Percentiles rank a stretch among this genome's conserved stretches.
Evolutionary conservation across 2,888 invertebrate genomes (phyloP).

Genomic region (Pheosia gnoma): DNA sequence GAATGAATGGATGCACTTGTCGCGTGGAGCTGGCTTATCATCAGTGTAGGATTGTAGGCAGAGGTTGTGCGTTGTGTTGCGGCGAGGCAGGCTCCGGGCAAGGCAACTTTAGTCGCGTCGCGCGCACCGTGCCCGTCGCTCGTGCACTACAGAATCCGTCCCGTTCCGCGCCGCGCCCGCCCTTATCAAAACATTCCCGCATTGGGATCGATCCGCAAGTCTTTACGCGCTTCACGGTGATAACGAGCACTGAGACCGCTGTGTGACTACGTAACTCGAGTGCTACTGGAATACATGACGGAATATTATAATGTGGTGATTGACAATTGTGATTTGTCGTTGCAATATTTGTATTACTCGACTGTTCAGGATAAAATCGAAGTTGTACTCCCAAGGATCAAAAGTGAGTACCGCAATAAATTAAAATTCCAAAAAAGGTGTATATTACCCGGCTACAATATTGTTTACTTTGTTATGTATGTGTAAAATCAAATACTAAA

Average conservation of each 20-base stretch:
- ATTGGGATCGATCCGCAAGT: constrained; percentile 77
- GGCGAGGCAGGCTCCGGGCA: constrained; percentile 22
- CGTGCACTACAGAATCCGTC: constrained; percentile 25
- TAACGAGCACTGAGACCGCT: constrained; percentile 56
- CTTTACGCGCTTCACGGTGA: constrained; percentile 59
- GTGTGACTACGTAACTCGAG: constrained; percentile 68
- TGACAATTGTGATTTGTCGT: constrained; percentile 50
- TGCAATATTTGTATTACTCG: constrained; percentile 27
- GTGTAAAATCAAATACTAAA: too few species aligned
- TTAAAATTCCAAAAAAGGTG: too few species aligned
- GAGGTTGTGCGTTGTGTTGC: constrained; percentile 10
- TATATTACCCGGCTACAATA: too few species aligned
- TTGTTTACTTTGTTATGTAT: too few species aligned
- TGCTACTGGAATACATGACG: constrained; percentile 47
- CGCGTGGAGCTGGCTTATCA: constrained; percentile 50
- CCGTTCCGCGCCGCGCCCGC: constrained; percentile 33
- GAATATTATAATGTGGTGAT: constrained; percentile 54
- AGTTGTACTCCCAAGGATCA: constrained; percentile 33
- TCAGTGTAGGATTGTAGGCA: constrained; percentile 32
- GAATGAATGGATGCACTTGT: constrained; percentile 73
- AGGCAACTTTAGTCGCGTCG: constrained; percentile 63
- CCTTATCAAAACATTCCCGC: constrained; percentile 73
- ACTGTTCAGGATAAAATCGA: constrained; percentile 38
- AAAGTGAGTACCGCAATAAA: constrained; percentile 31
- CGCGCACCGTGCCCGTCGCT: constrained; percentile 65